phyloP scores from a whole-genome alignment of 2,113 vertebrate genomes.

The Peromyscus polionotus region DNA sequence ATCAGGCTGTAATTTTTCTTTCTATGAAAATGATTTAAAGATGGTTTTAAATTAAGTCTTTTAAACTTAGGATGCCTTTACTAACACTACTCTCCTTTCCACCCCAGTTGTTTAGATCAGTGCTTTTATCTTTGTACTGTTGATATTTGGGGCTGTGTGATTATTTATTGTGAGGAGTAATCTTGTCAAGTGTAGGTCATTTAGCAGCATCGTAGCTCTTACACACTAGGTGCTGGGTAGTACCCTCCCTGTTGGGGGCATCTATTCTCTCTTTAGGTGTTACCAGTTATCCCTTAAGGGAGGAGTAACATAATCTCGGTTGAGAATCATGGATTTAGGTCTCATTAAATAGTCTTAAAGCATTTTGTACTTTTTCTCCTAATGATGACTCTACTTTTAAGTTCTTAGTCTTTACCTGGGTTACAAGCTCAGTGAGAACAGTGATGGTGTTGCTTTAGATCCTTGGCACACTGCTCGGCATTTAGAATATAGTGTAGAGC shows the following conservation, averaged over 20 bases:
- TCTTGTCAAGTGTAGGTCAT: neutral
- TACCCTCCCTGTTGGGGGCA: neutral
- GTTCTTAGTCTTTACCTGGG: neutral
- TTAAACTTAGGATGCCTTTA: neutral
- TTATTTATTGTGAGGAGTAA: neutral
- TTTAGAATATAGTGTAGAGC: neutral
- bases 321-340: slow-evolving; percentile 52
- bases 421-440: neutral
- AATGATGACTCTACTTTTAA: neutral
- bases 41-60: neutral
- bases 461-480: neutral
- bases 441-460: neutral
- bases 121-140: neutral
- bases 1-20: slow-evolving; percentile 34
- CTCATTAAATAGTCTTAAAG: neutral
- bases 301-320: neutral
- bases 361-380: neutral
- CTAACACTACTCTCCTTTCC: too few relatives aligned
- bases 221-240: neutral
- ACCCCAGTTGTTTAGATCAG: neutral
- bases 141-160: neutral
- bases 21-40: slow-evolving; percentile 36
- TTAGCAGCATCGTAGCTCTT: neutral
- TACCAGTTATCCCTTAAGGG: neutral
- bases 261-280: neutral